Evolutionary conservation across 1,140 invertebrate species (phyloP).

Genomic region (Leguminivora glycinivorella): DNA sequence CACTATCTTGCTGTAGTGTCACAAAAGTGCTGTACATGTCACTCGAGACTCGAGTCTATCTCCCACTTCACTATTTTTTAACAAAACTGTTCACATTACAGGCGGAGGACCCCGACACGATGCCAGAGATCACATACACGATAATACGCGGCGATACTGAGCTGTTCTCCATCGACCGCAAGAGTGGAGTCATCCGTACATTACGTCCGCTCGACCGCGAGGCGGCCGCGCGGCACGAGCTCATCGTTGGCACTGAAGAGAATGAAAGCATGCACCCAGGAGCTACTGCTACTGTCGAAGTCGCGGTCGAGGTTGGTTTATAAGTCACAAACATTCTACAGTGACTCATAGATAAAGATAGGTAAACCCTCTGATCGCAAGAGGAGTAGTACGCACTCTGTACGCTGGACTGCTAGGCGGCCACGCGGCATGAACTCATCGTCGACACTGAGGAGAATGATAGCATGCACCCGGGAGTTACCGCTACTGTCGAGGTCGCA

Average conservation of each 20-base stretch:
- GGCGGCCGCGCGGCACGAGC: slow-evolving; percentile 84
- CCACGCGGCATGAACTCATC: slow-evolving; percentile 85
- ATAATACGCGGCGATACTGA: slow-evolving; percentile 89
- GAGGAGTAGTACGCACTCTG: slow-evolving; percentile 87
- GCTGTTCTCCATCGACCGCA: slow-evolving; percentile 89
- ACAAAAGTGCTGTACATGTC: too few species aligned
- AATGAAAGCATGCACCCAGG: slow-evolving; percentile 85
- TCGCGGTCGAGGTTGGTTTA: slow-evolving; percentile 86
- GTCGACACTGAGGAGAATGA: slow-evolving; percentile 91
- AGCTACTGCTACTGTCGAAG: slow-evolving; percentile 86
- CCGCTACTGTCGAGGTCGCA: slow-evolving; percentile 86
- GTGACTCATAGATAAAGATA: too few species aligned
- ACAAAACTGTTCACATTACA: slow-evolving; percentile 39
- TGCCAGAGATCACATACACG: slow-evolving; percentile 90
- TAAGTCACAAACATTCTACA: too few species aligned
- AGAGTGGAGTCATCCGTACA: slow-evolving; percentile 88
- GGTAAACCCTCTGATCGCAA: slow-evolving; percentile 81
- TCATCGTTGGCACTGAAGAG: slow-evolving; percentile 90
- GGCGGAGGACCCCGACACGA: slow-evolving; percentile 87
- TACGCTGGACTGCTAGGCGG: slow-evolving; percentile 89
- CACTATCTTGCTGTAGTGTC: too few species aligned
- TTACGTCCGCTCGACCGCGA: slow-evolving; percentile 89
- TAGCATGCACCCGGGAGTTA: slow-evolving; percentile 84
- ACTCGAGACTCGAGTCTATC: too few species aligned
- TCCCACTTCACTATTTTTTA: too few species aligned